Base-by-base conservation (phyloP, 2,797 vertebrate species). In the Labeo calbasu region DNA sequence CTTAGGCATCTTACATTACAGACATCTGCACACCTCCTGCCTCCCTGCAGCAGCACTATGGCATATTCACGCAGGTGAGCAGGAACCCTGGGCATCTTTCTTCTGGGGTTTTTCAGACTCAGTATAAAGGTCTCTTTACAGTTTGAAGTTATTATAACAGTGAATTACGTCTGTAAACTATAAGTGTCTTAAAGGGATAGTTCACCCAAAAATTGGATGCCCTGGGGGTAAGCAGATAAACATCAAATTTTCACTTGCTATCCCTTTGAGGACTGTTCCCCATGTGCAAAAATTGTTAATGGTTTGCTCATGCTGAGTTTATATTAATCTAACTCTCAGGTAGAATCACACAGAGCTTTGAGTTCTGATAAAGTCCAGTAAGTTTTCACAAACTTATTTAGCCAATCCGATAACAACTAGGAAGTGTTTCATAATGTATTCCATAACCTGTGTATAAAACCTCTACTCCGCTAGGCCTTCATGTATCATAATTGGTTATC, bases 401-500 rank as follows among this genome's bases (percentile, higher is more conserved):
- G 14, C 15, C 68, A 68, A 69, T 68, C 15, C 53, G 21, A 79
- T n/a, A 25, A 77, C 28, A 59, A 6, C 12, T 32, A 36, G 23
- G 68, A 71, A 15, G 46, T 91, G 87, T 91, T 90, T 88, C 87
- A 89, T 91, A 90, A 91, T 87, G 51, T 23, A 81, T 88, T 92
- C 91, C 89, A 91, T 91, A 90, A 93, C 90, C 88, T 92, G 91
- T 92, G 89, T 91, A 92, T 89, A 91, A 91, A 75, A n/a, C 5
- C 4, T 12, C 19, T 90, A 91, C 89, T 88, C 21, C 92, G 93
- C 94, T 92, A 91, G 89, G 86, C 90, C 92, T 94, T 93, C 93
- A 93, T 88, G 92, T 94, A 93, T 93, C 89, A 93, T 94, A 94
- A 95, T 94, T 94, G 93, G 91, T 94, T 94, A 93, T 94, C 93